These are phyloP conservation scores for Phyto melanocephala DNA, from an alignment of 2,888 invertebrate species.

Conservation along the genomic window DNA sequence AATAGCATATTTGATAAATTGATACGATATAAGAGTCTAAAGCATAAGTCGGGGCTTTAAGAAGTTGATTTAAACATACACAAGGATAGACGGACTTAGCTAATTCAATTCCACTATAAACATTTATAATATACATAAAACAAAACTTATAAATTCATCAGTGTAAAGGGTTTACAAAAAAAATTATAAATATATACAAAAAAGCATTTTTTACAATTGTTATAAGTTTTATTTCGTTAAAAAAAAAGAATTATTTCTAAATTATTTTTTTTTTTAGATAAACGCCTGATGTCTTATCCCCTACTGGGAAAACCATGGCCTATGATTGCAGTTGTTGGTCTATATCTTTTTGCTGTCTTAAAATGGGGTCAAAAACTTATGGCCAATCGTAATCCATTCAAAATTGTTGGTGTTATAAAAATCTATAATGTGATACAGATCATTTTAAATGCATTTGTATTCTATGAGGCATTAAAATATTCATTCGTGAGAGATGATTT, in stretches of 20 bases:
- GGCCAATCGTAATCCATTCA: constrained; percentile 83
- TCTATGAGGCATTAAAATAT: constrained; percentile 31
- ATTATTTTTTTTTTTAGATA: constrained; percentile 18
- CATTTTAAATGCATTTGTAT: constrained; percentile 61
- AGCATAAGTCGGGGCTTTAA: too few species aligned
- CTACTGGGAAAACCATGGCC: constrained; percentile 18
- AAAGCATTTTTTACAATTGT: too few species aligned
- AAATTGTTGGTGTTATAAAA: constrained; percentile 83
- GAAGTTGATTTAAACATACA: too few species aligned
- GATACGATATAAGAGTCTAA: too few species aligned
- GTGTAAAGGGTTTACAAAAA: too few species aligned
- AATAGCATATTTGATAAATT: not conserved
- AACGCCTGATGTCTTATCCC: constrained; percentile 33
- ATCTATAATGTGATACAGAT: constrained; percentile 83
- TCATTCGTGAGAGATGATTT: constrained; percentile 65
- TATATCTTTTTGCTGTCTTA: constrained; percentile 84
- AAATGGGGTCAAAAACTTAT: constrained; percentile 85
- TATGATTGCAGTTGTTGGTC: constrained; percentile 80
- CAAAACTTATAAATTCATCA: too few species aligned
- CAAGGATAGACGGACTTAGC: too few species aligned
- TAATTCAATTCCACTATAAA: too few species aligned
- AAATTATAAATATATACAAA: too few species aligned
- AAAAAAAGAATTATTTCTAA: too few species aligned
- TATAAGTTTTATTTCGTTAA: too few species aligned
- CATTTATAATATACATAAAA: too few species aligned